phyloP scores from a whole-genome alignment of 2,797 vertebrate species.

The Poeciliopsis turneri region DNA sequence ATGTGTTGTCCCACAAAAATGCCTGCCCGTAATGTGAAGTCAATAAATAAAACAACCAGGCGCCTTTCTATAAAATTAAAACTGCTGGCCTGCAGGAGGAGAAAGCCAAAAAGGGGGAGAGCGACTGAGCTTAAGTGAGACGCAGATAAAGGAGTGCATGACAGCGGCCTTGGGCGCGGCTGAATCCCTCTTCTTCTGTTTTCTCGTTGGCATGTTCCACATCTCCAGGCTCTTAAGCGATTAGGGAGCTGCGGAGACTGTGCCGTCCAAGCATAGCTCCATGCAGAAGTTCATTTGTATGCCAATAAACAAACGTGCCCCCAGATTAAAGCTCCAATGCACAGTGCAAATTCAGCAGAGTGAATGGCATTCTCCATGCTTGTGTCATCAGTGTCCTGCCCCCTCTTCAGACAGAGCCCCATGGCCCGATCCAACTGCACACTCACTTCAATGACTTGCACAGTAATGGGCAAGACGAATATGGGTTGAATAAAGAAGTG shows the following conservation, averaged over 20 bases:
- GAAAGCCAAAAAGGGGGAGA: constrained; percentile 33
- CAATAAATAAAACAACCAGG: constrained; percentile 53
- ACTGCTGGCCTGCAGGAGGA: constrained; percentile 60
- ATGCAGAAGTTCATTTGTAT: constrained; percentile 80
- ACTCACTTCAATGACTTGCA: constrained; percentile 56
- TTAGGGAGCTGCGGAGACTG: constrained; percentile 73
- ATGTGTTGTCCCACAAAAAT: constrained; percentile 42
- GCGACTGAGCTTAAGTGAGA: constrained; percentile 53
- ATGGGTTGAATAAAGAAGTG: constrained; percentile 11
- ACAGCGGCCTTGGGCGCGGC: constrained; percentile 63
- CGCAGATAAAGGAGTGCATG: constrained; percentile 65
- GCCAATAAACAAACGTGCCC: constrained; percentile 81
- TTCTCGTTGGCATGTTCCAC: constrained; percentile 71
- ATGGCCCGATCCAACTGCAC: constrained; percentile 37
- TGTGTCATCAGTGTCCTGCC: constrained; percentile 62
- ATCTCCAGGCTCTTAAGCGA: constrained; percentile 74
- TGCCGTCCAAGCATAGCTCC: constrained; percentile 72
- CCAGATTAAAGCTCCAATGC: constrained; percentile 78
- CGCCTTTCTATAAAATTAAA: constrained; percentile 63
- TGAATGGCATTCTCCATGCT: constrained; percentile 68
- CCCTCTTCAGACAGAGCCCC: constrained; percentile 43
- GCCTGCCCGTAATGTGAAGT: constrained; percentile 58
- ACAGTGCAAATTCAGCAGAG: constrained; percentile 71
- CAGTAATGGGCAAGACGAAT: constrained; percentile 36
- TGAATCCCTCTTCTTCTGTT: constrained; percentile 40